Conservation (phyloP, 1,140 invertebrate species). For the Physella acuta region DNA sequence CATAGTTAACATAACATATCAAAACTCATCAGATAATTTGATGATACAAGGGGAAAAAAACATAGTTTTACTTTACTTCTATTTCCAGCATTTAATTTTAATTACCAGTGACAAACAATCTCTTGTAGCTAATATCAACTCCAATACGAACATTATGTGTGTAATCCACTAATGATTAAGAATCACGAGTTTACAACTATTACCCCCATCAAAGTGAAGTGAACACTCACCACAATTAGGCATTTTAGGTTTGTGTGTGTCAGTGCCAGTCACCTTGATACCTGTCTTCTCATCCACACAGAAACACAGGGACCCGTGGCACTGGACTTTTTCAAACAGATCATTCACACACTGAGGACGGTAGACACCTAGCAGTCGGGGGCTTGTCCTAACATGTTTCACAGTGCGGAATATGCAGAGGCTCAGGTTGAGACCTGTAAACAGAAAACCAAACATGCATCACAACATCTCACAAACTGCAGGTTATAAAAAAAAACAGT, state of each 20-base stretch:
- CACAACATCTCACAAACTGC: too few relatives aligned
- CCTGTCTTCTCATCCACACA: slow-evolving; percentile 39
- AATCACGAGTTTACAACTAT: too few relatives aligned
- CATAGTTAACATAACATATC: not conserved
- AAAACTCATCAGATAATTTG: not conserved
- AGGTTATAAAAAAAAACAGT: too few relatives aligned
- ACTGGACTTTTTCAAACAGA: slow-evolving; percentile 44
- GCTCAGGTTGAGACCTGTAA: slow-evolving; percentile 44
- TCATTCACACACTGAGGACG: slow-evolving; percentile 39
- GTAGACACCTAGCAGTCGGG: slow-evolving; percentile 34
- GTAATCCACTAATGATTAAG: too few relatives aligned
- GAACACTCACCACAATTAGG: slow-evolving; percentile 34
- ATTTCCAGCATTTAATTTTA: too few relatives aligned
- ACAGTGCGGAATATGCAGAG: slow-evolving; percentile 44
- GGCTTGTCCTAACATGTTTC: slow-evolving; percentile 32
- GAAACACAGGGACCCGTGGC: slow-evolving; percentile 42
- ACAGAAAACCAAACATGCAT: slow-evolving; percentile 29
- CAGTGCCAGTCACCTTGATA: slow-evolving; percentile 30
- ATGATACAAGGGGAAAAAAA: not conserved
- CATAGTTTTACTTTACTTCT: not conserved
- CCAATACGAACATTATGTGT: too few relatives aligned
- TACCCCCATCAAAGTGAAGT: too few relatives aligned
- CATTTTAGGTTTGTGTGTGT: slow-evolving; percentile 23
- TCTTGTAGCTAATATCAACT: too few relatives aligned
- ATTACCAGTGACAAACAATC: too few relatives aligned